These are phyloP conservation scores for Microcebus ravelobensis DNA, from an alignment of 2,113 vertebrate genomes.

Conservation along the genomic window DNA sequence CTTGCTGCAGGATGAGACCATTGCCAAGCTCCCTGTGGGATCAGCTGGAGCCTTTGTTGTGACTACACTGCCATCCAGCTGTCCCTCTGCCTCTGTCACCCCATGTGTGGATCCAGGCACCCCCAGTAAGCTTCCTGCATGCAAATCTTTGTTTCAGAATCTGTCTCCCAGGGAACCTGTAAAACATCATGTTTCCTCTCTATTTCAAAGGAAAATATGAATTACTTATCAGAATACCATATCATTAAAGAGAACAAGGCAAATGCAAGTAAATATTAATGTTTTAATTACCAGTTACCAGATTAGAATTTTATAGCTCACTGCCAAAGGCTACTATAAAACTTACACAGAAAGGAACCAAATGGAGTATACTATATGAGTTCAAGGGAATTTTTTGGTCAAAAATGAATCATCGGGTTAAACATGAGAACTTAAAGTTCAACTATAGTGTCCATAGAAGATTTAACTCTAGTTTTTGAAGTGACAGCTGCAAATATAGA, in stretches of 20 bases:
- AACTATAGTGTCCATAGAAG: not conserved
- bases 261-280: not conserved
- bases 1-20: not conserved
- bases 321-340: not conserved
- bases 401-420: not conserved
- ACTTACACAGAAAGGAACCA: not conserved
- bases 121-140: not conserved
- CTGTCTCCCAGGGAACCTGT: not conserved
- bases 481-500: not conserved
- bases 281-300: not conserved
- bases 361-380: not conserved
- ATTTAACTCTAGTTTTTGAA: conserved; percentile 3
- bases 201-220: not conserved
- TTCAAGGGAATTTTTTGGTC: not conserved
- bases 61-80: not conserved
- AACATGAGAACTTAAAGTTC: not conserved
- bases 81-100: not conserved
- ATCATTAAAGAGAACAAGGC: not conserved
- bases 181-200: not conserved
- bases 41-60: not conserved
- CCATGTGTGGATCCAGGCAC: rapidly evolving
- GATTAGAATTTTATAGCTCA: not conserved
- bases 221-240: not conserved
- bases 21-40: not conserved
- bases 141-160: not conserved